These are phyloP conservation scores for Gnathonemus echidnorhynchus DNA, from an alignment of 2,113 vertebrate species.

Conservation along the genomic window DNA sequence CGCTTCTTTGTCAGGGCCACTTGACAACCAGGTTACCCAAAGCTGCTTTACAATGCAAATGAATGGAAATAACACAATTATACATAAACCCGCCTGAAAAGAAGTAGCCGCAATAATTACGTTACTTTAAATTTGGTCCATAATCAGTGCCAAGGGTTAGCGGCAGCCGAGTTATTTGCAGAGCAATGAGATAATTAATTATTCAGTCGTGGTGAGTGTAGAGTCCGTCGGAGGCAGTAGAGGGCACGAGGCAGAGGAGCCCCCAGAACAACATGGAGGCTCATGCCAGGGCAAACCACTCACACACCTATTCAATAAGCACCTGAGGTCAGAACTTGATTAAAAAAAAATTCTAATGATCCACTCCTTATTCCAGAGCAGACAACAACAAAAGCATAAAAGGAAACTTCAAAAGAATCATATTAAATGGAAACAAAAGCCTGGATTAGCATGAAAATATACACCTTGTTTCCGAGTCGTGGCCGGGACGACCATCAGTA, in stretches of 20 bases:
- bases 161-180: background rate
- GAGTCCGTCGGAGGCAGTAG: background rate
- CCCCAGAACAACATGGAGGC: background rate
- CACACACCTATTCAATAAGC: background rate
- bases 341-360: background rate
- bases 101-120: background rate
- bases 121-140: background rate
- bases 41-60: background rate
- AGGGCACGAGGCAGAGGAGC: background rate
- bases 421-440: background rate
- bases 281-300: background rate
- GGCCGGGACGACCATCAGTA: background rate
- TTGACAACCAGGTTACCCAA: background rate
- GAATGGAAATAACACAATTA: background rate
- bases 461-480: background rate
- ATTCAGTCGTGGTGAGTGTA: background rate
- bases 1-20: background rate
- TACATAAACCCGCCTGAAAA: background rate
- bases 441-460: background rate
- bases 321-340: background rate
- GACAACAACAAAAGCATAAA: background rate
- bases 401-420: background rate
- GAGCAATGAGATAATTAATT: background rate
- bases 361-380: background rate
- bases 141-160: background rate